phyloP scores from a whole-genome alignment of 2,888 invertebrate genomes.

The Rhogogaster chlorosoma region DNA sequence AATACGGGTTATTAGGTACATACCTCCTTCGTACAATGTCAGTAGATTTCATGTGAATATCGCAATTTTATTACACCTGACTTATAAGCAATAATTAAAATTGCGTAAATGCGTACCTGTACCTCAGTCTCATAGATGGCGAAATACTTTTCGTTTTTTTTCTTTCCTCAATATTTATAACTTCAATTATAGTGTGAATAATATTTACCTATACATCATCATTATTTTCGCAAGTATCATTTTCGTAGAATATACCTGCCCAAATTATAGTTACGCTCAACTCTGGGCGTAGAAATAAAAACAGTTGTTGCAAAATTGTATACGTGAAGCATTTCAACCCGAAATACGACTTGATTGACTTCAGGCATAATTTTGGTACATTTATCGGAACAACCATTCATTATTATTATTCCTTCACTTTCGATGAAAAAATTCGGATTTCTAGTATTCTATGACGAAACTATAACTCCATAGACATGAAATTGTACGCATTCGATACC shows the following conservation, averaged over 20 bases:
- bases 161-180: background rate
- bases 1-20: background rate
- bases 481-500: background rate
- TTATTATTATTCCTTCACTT: background rate
- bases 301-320: background rate
- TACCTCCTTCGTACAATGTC: background rate
- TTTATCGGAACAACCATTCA: background rate
- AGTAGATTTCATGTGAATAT: background rate
- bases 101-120: background rate
- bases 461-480: background rate
- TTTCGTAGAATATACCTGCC: background rate
- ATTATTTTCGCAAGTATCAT: background rate
- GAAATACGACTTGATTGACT: background rate
- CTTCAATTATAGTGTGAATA: background rate
- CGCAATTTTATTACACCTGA: constrained; percentile 19
- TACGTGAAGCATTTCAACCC: background rate
- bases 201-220: background rate
- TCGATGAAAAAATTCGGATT: background rate
- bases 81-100: constrained; percentile 5
- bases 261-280: background rate
- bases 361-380: background rate
- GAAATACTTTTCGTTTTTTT: background rate
- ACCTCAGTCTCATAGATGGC: background rate
- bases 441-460: background rate
- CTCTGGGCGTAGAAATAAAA: background rate